phyloP scores from a whole-genome alignment of 2,113 vertebrate species.

The Gallinago media region DNA sequence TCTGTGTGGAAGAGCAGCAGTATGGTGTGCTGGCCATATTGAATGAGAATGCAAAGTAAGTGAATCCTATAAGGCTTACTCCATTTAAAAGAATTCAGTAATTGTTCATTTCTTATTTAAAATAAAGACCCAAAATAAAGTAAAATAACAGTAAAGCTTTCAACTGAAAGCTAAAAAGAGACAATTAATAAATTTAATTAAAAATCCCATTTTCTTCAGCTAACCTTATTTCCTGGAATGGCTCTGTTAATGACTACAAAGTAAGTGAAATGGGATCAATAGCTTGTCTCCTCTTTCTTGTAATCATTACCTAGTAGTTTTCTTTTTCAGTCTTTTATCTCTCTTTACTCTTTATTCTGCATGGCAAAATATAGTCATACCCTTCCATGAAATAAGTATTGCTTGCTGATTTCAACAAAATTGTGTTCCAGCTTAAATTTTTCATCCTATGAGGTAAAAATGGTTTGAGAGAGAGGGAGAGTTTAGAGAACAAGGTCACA shows the following conservation, averaged over 20 bases:
- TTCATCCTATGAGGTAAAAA: background rate
- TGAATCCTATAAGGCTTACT: background rate
- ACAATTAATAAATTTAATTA: background rate
- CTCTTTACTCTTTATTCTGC: background rate
- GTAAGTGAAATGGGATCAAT: background rate
- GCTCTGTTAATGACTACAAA: background rate
- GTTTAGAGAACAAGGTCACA: background rate
- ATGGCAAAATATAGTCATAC: background rate
- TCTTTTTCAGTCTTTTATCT: background rate
- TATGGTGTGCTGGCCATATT: background rate
- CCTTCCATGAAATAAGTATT: background rate
- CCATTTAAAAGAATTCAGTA: background rate
- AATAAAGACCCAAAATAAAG: background rate
- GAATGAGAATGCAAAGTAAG: background rate
- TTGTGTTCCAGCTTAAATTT: background rate
- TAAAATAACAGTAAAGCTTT: background rate
- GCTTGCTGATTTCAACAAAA: background rate
- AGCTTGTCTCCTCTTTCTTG: background rate
- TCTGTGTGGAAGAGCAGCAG: background rate
- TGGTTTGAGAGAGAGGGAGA: background rate
- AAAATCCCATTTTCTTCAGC: background rate
- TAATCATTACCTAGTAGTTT: background rate
- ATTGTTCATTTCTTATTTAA: background rate
- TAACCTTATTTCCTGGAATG: background rate
- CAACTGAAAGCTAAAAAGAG: background rate